Percentiles rank a stretch among this genome's conserved stretches.
These are phyloP conservation scores for Catostomus latipinnis DNA, from an alignment of 2,797 vertebrate genomes.

Conservation along the genomic window DNA sequence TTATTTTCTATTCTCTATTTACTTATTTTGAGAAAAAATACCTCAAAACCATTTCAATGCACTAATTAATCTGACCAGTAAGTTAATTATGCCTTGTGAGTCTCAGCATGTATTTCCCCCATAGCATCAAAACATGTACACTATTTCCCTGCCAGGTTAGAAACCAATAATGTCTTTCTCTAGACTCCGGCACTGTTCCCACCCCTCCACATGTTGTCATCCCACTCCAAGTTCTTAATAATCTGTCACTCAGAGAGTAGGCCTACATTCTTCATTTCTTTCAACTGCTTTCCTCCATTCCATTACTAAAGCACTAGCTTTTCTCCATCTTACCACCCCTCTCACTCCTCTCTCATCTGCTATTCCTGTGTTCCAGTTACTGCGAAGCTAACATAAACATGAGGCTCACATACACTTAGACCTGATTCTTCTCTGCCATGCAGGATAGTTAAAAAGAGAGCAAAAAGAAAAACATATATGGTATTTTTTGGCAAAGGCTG, in stretches of 20 bases:
- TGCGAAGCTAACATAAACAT: conserved; percentile 59
- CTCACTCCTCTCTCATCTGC: conserved; percentile 24
- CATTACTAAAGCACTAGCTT: conserved; percentile 4
- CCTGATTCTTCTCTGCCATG: conserved; percentile 54
- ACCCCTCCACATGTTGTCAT: conserved; percentile 42
- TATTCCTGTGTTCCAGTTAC: conserved; percentile 26
- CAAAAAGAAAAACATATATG: conserved; percentile 56
- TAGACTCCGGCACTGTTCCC: conserved; percentile 34
- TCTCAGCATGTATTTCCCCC: neutral
- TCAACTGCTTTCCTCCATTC: conserved; percentile 1
- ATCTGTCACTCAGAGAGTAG: conserved; percentile 46
- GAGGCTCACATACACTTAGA: conserved; percentile 44
- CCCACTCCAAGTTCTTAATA: conserved; percentile 47
- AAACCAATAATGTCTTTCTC: neutral
- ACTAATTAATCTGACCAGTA: neutral
- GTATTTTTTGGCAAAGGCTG: conserved; percentile 52
- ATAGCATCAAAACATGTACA: neutral
- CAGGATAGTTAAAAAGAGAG: conserved; percentile 30
- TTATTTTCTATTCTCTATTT: too few relatives aligned
- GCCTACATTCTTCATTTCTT: conserved; percentile 23
- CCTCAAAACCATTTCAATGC: neutral
- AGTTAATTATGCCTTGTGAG: neutral
- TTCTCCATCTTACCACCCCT: conserved; percentile 4
- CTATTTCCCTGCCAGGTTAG: conserved; percentile 1
- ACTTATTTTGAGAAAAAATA: too few relatives aligned